Conservation (phyloP, 2,797 vertebrate species). For the Syncerus caffer region DNA sequence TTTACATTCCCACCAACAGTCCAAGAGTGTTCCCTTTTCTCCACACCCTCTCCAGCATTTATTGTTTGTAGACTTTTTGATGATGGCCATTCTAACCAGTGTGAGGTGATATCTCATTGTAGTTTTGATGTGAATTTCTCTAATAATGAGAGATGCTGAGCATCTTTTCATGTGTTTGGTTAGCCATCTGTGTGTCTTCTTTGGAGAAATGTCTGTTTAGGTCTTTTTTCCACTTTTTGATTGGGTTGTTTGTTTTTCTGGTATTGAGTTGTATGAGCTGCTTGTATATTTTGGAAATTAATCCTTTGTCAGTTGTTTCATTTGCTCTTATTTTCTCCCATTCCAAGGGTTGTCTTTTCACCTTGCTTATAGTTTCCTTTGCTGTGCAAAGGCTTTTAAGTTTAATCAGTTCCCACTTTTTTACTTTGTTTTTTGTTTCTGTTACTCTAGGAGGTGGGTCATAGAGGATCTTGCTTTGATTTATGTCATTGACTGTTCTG, state of each 20-base stretch:
- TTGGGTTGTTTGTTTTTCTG: not conserved
- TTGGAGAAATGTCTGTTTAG: not conserved
- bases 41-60: too few species aligned
- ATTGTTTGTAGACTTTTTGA: too few species aligned
- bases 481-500: not conserved
- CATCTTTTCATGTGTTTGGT: not conserved
- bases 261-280: not conserved
- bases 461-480: not conserved
- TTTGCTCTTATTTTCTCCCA: not conserved
- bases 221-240: not conserved
- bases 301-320: not conserved
- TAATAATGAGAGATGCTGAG: not conserved
- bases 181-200: not conserved
- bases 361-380: too few species aligned
- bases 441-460: not conserved
- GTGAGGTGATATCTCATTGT: too few species aligned
- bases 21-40: too few species aligned
- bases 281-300: not conserved
- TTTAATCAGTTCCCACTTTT: not conserved
- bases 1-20: too few species aligned
- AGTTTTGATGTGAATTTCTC: not conserved
- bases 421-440: not conserved
- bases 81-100: too few species aligned
- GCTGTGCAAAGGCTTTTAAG: not conserved
- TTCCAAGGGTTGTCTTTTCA: too few species aligned